phyloP scores from a whole-genome alignment of 2,888 invertebrate genomes.

The Eupithecia inturbata region DNA sequence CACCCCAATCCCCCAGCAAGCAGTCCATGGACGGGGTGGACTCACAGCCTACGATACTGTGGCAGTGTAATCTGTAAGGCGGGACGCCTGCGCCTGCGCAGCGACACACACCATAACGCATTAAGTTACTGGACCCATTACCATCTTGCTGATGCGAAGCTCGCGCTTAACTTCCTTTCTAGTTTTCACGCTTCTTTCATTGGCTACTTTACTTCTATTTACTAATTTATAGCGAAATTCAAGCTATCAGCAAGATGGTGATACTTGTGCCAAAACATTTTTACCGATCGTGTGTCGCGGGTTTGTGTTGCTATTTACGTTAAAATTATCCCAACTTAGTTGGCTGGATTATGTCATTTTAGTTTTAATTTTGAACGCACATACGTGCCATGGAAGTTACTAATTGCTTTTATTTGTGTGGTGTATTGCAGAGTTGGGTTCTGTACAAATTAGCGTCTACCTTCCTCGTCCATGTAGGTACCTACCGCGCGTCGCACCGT shows the following conservation, averaged over 20 bases:
- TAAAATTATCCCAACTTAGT: conserved; percentile 79
- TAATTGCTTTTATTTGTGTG: conserved; percentile 54
- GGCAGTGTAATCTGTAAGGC: conserved; percentile 97
- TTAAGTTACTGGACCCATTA: conserved; percentile 58
- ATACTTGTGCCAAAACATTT: conserved; percentile 66
- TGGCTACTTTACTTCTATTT: conserved; percentile 49
- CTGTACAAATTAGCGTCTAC: conserved; percentile 57
- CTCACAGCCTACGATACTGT: conserved; percentile 99
- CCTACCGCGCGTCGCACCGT: conserved; percentile 62
- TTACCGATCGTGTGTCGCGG: conserved; percentile 65
- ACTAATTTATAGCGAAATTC: conserved; percentile 47
- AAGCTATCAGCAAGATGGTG: conserved; percentile 67
- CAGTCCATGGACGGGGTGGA: conserved; percentile 90
- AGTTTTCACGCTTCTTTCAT: conserved; percentile 46
- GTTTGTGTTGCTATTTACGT: conserved; percentile 64
- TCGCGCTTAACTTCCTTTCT: conserved; percentile 46
- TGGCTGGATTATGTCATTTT: conserved; percentile 72
- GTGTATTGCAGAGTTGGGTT: conserved; percentile 58
- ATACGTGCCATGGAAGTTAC: conserved; percentile 58
- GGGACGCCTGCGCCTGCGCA: conserved; percentile 41
- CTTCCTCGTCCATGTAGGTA: conserved; percentile 52
- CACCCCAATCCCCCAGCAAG: conserved; percentile 91
- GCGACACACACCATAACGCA: conserved; percentile 51
- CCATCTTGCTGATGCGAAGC: conserved; percentile 64
- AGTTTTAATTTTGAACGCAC: conserved; percentile 59